Evolutionary conservation across 1,140 invertebrate species (phyloP).

Genomic region (Antheraea pernyi): DNA sequence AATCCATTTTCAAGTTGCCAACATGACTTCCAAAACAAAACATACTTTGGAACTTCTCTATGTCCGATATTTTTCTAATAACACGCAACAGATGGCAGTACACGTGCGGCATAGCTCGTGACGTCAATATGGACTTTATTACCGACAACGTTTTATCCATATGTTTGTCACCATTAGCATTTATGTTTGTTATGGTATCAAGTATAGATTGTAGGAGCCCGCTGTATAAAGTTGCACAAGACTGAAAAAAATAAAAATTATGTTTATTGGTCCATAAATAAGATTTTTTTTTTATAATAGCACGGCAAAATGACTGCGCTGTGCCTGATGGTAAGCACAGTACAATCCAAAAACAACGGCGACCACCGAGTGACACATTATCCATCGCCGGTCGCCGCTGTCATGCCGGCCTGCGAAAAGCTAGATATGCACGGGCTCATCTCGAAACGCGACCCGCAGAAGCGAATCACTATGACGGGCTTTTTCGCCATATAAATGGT

Average conservation of each 20-base stretch:
- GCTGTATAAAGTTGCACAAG: constrained; percentile 51
- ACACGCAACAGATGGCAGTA: constrained; percentile 25
- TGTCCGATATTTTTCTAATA: constrained; percentile 23
- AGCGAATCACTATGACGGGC: too few relatives aligned
- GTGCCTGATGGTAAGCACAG: too few relatives aligned
- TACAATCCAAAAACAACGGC: too few relatives aligned
- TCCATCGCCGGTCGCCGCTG: too few relatives aligned
- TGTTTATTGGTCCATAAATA: too few relatives aligned
- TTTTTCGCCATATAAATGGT: too few relatives aligned
- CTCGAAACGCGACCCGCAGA: too few relatives aligned
- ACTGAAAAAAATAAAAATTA: constrained; percentile 44
- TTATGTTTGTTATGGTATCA: constrained; percentile 24
- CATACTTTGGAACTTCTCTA: constrained; percentile 12
- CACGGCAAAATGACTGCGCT: too few relatives aligned
- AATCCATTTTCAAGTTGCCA: constrained; percentile 55
- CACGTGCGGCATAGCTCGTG: constrained; percentile 44
- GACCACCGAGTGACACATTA: too few relatives aligned
- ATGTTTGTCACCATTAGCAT: background rate
- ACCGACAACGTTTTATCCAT: constrained; percentile 18
- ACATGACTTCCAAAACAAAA: constrained; percentile 32
- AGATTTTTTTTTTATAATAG: too few relatives aligned
- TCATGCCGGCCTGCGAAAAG: too few relatives aligned
- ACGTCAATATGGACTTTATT: constrained; percentile 37
- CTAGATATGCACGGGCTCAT: too few relatives aligned
- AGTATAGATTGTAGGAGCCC: constrained; percentile 46